Evolutionary conservation across 2,113 vertebrate genomes (phyloP).

Genomic region (Oreotrochilus melanogaster): DNA sequence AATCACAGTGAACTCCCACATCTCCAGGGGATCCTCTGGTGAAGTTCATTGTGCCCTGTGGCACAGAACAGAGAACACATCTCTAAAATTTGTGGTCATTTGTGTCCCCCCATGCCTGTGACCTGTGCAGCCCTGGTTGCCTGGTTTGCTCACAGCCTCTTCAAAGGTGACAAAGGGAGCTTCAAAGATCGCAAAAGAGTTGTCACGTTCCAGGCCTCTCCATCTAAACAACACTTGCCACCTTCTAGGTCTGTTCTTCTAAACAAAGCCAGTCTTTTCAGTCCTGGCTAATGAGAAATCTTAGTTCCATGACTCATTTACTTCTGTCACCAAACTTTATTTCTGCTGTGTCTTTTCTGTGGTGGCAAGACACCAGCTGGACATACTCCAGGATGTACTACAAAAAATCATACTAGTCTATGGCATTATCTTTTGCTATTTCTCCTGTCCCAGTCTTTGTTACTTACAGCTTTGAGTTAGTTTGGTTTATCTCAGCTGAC

Average conservation of each 20-base stretch:
- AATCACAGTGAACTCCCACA: background rate
- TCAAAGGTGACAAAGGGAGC: background rate
- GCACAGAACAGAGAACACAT: background rate
- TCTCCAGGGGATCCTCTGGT: background rate
- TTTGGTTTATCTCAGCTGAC: background rate
- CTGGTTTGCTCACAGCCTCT: background rate
- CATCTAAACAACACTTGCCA: background rate
- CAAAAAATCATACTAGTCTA: background rate
- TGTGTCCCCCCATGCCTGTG: background rate
- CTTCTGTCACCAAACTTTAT: background rate
- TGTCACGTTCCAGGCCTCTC: background rate
- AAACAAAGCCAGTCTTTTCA: background rate
- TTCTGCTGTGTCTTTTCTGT: background rate
- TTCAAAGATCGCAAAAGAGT: background rate
- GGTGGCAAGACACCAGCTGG: background rate
- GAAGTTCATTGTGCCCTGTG: background rate
- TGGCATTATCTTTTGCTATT: background rate
- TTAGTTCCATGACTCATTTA: background rate
- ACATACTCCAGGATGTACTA: background rate
- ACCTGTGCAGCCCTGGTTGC: accelerated
- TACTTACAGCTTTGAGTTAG: background rate
- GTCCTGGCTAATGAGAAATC: background rate
- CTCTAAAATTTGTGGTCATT: background rate
- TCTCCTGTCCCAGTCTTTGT: background rate
- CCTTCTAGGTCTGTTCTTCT: background rate